Evolutionary conservation across 2,888 invertebrate species (phyloP), one percentile per base, ranked within the genome.

Genomic region (Teinopalpus imperialis): DNA sequence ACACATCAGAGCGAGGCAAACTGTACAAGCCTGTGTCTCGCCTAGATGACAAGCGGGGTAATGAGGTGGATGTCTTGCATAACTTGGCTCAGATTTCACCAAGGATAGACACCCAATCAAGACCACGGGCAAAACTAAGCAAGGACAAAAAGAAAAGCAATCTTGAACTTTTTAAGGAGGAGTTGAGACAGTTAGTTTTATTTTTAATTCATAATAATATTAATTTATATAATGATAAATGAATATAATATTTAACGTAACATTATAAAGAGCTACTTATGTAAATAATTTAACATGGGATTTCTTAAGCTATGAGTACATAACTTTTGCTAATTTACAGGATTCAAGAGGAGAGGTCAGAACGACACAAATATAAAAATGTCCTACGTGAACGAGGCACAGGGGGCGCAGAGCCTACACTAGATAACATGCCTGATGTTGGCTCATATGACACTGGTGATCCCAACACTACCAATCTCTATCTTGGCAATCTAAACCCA

Each of bases 151-250:
- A 97, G 76, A 98, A 98, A 71, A 98, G 97, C 69, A 99, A 99
- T 80, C 88, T 99, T 52, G 99, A 99, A 77, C 87, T 97, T 8
- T 99, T 99, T 70, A 99, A 99, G 78, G 99, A 99, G 75, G 99
- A 99, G 82, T 80, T 99, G 29, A 94, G 97, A 90, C 94, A 95
- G 97, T 97, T 77, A 90, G 92, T 72, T 23, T 1, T 43, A 44
- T 42, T n/a, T n/a, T n/a, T n/a, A n/a, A n/a, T n/a, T n/a, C n/a
- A n/a, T n/a, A n/a, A n/a, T n/a, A n/a, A n/a, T n/a, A n/a, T n/a
- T n/a, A n/a, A n/a, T n/a, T n/a, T n/a, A n/a, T n/a, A n/a, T n/a
- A n/a, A n/a, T n/a, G n/a, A n/a, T n/a, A n/a, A n/a, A n/a, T n/a
- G n/a, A n/a, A n/a, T n/a, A n/a, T n/a, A n/a, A n/a, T n/a, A n/a